Base-by-base conservation (phyloP, 2,888 invertebrate genomes). In the Drosophila algonquin region DNA sequence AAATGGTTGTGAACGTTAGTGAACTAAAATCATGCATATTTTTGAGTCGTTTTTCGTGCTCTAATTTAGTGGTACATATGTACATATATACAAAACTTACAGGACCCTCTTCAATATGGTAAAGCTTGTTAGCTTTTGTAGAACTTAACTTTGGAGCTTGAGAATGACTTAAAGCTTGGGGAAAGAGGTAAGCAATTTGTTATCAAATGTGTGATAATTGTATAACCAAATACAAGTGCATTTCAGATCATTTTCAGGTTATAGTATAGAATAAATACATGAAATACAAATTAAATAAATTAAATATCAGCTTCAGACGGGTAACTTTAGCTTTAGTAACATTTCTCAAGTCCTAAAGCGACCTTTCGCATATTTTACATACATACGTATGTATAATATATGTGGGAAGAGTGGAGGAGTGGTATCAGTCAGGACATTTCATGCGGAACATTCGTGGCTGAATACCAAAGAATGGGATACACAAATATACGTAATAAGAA, bases 131-230 rank as follows among this genome's bases (percentile, higher is more conserved):
- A 83, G 30, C 79, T 76, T 74, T 91, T 90, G 77, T 72, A 82
- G 79, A 83, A 85, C 75, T 76, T 81, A 44, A 91, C 87, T 85
- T 87, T 87, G 72, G 79, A 79, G 53, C 74, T 81, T 16, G 86
- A 81, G 64, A 90, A 90, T 21, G 81, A 89, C 71, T 81, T 83
- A 63, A 77, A 81, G 73, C 86, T 87, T 73, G 73, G 14, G 18
- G n/a, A 27, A 14, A 47, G 30, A 40, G 47, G 47, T n/a, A 67
- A 8, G 64, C 35, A 9, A n/a, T 47, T 16, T 21, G 16, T 67
- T 48, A 53, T n/a, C 10, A 62, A 60, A 60, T n/a, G 0, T 40
- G 40, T 40, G 40, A 40, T 6, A 40, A n/a, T n/a, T 40, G n/a
- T 40, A n/a, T 2, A n/a, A 40, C n/a, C 40, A 40, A 40, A 7